Conservation (phyloP, 2,797 vertebrate genomes). For the Gambelia wislizenii region DNA sequence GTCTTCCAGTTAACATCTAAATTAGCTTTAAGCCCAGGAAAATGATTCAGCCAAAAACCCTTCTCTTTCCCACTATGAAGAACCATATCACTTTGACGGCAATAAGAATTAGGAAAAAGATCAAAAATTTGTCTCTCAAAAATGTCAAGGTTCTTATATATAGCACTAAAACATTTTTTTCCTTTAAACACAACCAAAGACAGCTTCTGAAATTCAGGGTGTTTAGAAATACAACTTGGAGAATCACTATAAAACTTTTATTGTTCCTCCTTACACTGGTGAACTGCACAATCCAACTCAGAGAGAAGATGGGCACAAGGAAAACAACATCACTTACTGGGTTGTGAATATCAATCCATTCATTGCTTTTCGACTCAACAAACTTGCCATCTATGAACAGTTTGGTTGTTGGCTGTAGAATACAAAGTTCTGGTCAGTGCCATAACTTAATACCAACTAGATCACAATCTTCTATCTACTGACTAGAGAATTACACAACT, state of each 20-base stretch:
- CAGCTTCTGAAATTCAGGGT: background rate
- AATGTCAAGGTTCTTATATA: background rate
- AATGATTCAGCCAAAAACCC: background rate
- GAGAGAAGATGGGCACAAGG: fast-evolving
- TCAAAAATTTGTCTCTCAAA: conserved; percentile 15
- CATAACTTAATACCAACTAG: background rate
- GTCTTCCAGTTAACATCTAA: background rate
- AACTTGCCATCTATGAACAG: conserved; percentile 98
- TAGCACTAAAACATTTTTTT: background rate
- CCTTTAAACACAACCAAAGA: conserved; percentile 17
- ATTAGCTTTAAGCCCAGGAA: background rate
- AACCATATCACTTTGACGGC: conserved; percentile 9
- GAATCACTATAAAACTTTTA: background rate
- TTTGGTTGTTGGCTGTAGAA: conserved; percentile 91
- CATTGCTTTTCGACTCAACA: conserved; percentile 92
- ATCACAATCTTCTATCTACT: background rate
- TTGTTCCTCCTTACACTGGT: background rate
- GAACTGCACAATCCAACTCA: background rate
- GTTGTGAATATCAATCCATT: conserved; percentile 97
- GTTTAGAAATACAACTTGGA: background rate
- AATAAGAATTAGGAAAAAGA: background rate
- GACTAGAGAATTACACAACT: background rate
- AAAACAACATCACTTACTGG: conserved; percentile 85
- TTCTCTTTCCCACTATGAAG: conserved; percentile 6
- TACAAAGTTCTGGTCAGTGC: conserved; percentile 47